phyloP scores from a whole-genome alignment of 2,113 vertebrate species.

The Halichoerus grypus region DNA sequence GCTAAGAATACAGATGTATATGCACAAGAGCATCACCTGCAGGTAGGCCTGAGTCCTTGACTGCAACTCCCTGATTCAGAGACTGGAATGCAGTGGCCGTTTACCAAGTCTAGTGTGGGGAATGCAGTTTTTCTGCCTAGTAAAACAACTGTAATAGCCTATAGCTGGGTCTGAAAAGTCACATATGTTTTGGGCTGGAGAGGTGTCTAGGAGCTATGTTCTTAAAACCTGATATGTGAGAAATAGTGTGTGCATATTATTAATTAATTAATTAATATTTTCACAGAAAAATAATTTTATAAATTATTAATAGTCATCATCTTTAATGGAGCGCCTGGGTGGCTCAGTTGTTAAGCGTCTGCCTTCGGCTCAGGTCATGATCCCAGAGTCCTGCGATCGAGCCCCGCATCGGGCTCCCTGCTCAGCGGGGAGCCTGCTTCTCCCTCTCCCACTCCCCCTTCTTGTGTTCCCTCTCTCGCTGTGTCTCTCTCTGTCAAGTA shows the following conservation, averaged over 20 bases:
- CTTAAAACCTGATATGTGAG: background rate
- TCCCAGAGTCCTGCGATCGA: too few species aligned
- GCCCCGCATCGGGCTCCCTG: too few species aligned
- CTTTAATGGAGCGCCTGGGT: background rate
- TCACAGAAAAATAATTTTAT: background rate
- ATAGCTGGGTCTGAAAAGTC: background rate
- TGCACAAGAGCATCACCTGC: background rate
- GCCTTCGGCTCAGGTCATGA: too few species aligned
- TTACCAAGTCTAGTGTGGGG: fast-evolving
- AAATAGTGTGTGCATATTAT: background rate
- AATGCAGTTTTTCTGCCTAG: background rate
- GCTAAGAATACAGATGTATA: background rate
- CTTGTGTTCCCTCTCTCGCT: too few species aligned
- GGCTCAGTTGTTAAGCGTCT: too few species aligned
- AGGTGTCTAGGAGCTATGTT: background rate
- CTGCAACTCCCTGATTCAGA: background rate
- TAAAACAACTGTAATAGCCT: background rate
- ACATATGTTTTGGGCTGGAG: background rate
- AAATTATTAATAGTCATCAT: background rate
- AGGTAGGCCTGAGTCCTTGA: background rate
- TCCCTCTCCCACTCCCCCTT: too few species aligned
- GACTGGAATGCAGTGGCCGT: background rate
- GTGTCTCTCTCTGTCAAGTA: too few species aligned
- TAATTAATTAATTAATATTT: background rate
- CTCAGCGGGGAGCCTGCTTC: too few species aligned